Conservation (phyloP, 2,888 invertebrate species). For the Leistus spinibarbis region DNA sequence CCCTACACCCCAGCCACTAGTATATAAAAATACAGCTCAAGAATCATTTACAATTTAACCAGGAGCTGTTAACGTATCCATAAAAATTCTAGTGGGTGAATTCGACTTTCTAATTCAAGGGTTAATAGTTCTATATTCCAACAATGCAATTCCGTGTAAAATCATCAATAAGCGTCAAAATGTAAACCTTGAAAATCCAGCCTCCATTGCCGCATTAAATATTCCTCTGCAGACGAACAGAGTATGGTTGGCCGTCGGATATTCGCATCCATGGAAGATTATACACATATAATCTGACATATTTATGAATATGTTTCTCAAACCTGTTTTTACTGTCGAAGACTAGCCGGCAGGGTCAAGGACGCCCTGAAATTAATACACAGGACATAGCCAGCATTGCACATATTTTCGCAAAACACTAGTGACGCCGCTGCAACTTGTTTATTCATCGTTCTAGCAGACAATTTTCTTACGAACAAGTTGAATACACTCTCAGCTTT, state of each 20-base stretch:
- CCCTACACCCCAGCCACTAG: too few relatives aligned
- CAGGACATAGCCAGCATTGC: neutral
- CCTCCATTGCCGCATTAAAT: too few relatives aligned
- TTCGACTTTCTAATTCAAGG: too few relatives aligned
- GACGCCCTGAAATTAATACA: constrained; percentile 35
- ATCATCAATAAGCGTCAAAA: too few relatives aligned
- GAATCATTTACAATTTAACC: too few relatives aligned
- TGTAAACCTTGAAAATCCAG: too few relatives aligned
- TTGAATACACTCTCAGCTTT: neutral
- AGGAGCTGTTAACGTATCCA: too few relatives aligned
- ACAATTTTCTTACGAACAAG: constrained; percentile 23
- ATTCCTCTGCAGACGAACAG: neutral
- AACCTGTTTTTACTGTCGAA: constrained; percentile 16
- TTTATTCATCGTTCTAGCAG: constrained; percentile 25
- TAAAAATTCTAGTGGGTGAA: too few relatives aligned
- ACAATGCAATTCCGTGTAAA: too few relatives aligned
- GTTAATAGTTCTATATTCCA: too few relatives aligned
- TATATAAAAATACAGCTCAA: too few relatives aligned
- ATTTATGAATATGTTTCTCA: constrained; percentile 37
- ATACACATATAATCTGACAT: constrained; percentile 22
- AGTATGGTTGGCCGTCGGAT: neutral
- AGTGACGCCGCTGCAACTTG: constrained; percentile 16
- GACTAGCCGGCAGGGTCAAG: constrained; percentile 35
- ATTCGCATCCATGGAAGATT: constrained; percentile 14
- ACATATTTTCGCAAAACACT: neutral